Percentiles rank a stretch among this genome's conserved stretches.
Conservation (phyloP, 2,797 vertebrate genomes). For the Erethizon dorsatum region DNA sequence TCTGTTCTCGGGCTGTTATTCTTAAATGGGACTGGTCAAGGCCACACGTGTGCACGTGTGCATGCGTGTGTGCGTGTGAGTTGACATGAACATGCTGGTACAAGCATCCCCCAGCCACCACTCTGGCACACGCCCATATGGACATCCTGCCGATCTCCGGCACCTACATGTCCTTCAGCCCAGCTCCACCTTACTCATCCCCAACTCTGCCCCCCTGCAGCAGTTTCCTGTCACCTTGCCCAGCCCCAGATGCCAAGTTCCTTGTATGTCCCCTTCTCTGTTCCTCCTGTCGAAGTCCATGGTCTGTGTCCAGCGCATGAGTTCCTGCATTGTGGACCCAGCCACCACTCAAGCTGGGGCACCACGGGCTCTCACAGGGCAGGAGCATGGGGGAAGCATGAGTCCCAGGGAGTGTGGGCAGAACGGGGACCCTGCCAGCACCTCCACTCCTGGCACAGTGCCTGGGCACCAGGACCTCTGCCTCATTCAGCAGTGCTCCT, state of each 20-base stretch:
- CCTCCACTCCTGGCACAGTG: not conserved
- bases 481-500: fast-evolving
- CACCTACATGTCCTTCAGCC: not conserved
- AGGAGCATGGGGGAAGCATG: not conserved
- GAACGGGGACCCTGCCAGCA: fast-evolving
- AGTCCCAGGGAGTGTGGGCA: not conserved
- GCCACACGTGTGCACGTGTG: fast-evolving
- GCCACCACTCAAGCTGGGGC: fast-evolving
- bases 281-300: not conserved
- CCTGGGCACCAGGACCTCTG: fast-evolving
- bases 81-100: not conserved
- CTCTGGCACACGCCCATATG: fast-evolving
- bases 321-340: fast-evolving
- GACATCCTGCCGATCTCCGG: fast-evolving
- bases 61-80: fast-evolving
- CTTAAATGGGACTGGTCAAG: fast-evolving
- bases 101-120: fast-evolving
- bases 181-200: fast-evolving
- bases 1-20: not conserved
- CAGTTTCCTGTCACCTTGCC: not conserved
- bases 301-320: fast-evolving
- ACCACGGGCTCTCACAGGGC: fast-evolving
- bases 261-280: not conserved
- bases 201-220: not conserved
- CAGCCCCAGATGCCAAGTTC: not conserved